phyloP scores from a whole-genome alignment of 2,113 vertebrate genomes.

The Ginglymostoma cirratum region DNA sequence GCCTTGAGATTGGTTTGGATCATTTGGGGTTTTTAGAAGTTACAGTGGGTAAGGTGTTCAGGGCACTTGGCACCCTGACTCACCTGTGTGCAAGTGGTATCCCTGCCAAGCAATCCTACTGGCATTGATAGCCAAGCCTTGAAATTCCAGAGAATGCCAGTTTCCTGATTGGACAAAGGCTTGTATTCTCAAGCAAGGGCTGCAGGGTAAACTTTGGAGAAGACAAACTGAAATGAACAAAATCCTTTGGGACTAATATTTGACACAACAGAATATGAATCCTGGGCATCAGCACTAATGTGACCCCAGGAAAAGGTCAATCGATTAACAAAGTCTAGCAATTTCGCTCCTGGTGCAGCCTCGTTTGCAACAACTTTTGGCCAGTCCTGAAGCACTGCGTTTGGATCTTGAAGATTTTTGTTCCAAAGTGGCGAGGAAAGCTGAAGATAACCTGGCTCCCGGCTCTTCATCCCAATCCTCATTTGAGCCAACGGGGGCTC shows the following conservation, averaged over 20 bases:
- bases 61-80: not conserved
- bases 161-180: not conserved
- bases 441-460: not conserved
- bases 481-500: not conserved
- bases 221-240: not conserved
- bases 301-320: not conserved
- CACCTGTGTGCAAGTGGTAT: not conserved
- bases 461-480: not conserved
- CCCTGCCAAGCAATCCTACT: not conserved
- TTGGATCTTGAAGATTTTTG: slow-evolving; percentile 44
- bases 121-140: not conserved
- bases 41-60: not conserved
- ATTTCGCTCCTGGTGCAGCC: slow-evolving; percentile 63
- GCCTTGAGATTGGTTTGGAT: not conserved
- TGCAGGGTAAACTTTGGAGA: too few species aligned
- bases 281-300: not conserved
- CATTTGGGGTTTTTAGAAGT: too few species aligned
- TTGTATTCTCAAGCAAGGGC: not conserved
- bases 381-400: slow-evolving; percentile 45
- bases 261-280: not conserved
- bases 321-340: slow-evolving; percentile 57
- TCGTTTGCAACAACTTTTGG: slow-evolving; percentile 60
- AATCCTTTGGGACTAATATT: not conserved
- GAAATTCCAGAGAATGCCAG: not conserved
- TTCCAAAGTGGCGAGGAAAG: slow-evolving; percentile 34